These are phyloP conservation scores for Mus musculus DNA, from an alignment of 2,113 vertebrate species.

Conservation along the genomic window DNA sequence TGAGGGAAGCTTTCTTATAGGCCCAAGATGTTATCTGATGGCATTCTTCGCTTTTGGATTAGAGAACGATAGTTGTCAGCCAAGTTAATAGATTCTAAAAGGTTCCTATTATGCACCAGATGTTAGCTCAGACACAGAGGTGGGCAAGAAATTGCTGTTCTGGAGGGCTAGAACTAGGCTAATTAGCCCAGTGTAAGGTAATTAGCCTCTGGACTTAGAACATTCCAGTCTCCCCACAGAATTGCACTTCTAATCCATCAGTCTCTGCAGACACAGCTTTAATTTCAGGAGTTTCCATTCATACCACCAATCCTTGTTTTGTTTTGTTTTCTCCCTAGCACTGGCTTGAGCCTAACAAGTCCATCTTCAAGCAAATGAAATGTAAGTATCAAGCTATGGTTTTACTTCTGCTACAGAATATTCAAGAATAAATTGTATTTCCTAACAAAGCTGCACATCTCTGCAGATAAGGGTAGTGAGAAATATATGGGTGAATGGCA, in stretches of 20 bases:
- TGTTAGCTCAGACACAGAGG: not conserved
- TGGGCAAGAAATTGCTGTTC: not conserved
- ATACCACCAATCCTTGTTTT: slow-evolving; percentile 78
- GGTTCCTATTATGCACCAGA: not conserved
- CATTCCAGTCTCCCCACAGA: not conserved
- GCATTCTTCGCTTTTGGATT: not conserved
- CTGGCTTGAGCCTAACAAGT: slow-evolving; percentile 98
- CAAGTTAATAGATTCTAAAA: not conserved
- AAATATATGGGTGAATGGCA: not conserved
- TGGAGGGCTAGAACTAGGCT: not conserved
- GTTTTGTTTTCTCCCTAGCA: slow-evolving; percentile 90
- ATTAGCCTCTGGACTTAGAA: not conserved
- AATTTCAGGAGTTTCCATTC: not conserved
- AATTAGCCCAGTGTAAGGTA: too few species aligned
- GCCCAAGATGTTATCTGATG: not conserved
- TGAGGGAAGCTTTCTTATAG: not conserved
- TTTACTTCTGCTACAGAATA: slow-evolving; percentile 58
- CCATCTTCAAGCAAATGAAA: slow-evolving; percentile 98
- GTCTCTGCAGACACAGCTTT: not conserved
- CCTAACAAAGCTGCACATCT: not conserved
- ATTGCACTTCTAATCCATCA: not conserved
- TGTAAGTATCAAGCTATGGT: slow-evolving; percentile 90
- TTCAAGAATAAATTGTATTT: slow-evolving; percentile 50
- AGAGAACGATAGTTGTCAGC: not conserved
- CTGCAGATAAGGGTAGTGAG: not conserved